Evolutionary conservation across 2,797 vertebrate genomes (phyloP).

Genomic region (Argyrosomus regius): DNA sequence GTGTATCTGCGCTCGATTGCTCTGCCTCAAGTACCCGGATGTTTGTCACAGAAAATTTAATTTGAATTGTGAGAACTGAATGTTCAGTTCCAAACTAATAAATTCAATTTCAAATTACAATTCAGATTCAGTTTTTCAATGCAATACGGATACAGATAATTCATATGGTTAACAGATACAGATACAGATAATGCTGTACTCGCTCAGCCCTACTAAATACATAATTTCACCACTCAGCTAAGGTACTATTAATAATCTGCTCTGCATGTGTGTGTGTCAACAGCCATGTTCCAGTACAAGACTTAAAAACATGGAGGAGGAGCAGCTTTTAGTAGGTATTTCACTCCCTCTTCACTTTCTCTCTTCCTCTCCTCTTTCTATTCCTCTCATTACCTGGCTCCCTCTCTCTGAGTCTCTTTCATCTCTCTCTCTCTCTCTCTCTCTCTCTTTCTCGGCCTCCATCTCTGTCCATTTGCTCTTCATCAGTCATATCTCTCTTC

Average conservation of each 20-base stretch:
- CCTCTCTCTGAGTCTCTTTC: slow-evolving; percentile 1
- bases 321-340: background rate
- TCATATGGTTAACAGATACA: too few relatives aligned
- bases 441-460: background rate
- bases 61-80: too few relatives aligned
- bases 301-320: background rate
- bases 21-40: too few relatives aligned
- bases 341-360: background rate
- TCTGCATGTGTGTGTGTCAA: background rate
- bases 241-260: background rate
- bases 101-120: too few relatives aligned
- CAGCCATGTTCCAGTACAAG: background rate
- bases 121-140: too few relatives aligned
- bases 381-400: background rate
- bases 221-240: background rate
- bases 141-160: too few relatives aligned
- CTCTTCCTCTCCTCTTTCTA: background rate
- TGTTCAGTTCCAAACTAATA: too few relatives aligned
- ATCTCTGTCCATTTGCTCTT: slow-evolving; percentile 1
- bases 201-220: too few relatives aligned
- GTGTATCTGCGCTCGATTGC: too few relatives aligned
- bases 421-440: background rate
- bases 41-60: too few relatives aligned
- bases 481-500: slow-evolving; percentile 18
- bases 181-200: too few relatives aligned